A percentile compares a stretch with the other conserved stretches of the same genome.
These are phyloP conservation scores for Trochalopteron elliotii DNA, from an alignment of 2,113 vertebrate genomes.

Conservation along the genomic window DNA sequence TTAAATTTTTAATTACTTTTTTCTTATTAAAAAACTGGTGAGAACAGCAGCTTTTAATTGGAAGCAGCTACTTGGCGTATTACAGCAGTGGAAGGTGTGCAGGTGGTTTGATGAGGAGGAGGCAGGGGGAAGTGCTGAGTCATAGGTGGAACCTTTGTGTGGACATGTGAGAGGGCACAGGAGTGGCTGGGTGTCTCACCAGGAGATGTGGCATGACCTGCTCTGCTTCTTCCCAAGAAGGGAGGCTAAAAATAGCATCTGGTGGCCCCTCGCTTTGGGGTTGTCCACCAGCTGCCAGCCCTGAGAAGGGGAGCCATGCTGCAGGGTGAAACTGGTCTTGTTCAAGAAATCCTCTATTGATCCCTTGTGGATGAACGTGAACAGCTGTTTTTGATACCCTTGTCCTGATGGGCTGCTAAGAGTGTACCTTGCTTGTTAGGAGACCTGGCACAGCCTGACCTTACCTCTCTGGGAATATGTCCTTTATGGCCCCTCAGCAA, in stretches of 20 bases:
- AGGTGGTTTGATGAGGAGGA: background rate
- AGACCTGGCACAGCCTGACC: background rate
- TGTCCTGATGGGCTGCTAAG: background rate
- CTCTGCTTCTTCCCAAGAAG: background rate
- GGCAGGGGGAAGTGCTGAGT: background rate
- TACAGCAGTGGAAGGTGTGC: background rate
- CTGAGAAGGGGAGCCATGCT: background rate
- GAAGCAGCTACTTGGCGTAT: background rate
- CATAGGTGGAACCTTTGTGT: background rate
- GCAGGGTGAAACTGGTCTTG: background rate
- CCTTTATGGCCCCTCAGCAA: background rate
- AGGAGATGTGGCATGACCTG: background rate
- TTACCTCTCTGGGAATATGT: background rate
- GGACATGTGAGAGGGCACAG: background rate
- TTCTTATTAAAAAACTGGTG: background rate
- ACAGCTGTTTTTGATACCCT: background rate
- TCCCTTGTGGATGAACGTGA: rapidly evolving
- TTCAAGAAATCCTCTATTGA: background rate
- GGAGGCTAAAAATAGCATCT: background rate
- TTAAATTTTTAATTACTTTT: conserved; percentile 53
- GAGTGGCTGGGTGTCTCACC: background rate
- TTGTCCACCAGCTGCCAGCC: background rate
- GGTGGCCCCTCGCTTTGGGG: background rate
- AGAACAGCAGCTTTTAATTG: background rate
- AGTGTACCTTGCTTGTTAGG: background rate